These are phyloP conservation scores for Lumbricus terrestris DNA, from an alignment of 2,888 invertebrate genomes.

Conservation along the genomic window DNA sequence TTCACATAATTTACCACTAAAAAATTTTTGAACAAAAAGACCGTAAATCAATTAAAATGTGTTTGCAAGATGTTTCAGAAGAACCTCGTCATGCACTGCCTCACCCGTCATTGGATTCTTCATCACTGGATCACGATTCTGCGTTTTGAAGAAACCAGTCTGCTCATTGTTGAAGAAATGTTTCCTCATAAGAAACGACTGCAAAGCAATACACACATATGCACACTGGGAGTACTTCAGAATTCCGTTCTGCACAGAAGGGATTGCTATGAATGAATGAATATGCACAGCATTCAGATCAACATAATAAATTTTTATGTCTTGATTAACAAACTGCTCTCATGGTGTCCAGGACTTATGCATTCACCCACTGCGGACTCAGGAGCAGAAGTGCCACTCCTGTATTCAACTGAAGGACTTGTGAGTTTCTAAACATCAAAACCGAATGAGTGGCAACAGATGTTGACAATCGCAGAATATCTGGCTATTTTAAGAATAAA, in stretches of 20 bases:
- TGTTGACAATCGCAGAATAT: background rate
- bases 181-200: slow-evolving; percentile 82
- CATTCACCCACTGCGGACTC: too few relatives aligned
- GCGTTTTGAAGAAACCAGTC: slow-evolving; percentile 88
- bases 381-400: too few relatives aligned
- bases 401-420: too few relatives aligned
- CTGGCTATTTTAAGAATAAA: background rate
- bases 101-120: slow-evolving; percentile 84
- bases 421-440: background rate
- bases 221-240: too few relatives aligned
- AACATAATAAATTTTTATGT: too few relatives aligned
- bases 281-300: too few relatives aligned
- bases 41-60: background rate
- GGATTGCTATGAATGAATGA: too few relatives aligned
- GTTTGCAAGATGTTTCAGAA: background rate
- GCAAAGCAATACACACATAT: background rate
- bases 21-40: background rate
- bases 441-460: background rate
- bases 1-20: background rate
- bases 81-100: background rate
- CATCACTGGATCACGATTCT: slow-evolving; percentile 68
- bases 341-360: background rate
- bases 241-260: too few relatives aligned
- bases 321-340: too few relatives aligned
- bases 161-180: slow-evolving; percentile 95